A percentile compares a stretch with the other conserved stretches of the same genome.
Evolutionary conservation across 1,140 invertebrate genomes (phyloP).

Genomic region (Tribolium castaneum): DNA sequence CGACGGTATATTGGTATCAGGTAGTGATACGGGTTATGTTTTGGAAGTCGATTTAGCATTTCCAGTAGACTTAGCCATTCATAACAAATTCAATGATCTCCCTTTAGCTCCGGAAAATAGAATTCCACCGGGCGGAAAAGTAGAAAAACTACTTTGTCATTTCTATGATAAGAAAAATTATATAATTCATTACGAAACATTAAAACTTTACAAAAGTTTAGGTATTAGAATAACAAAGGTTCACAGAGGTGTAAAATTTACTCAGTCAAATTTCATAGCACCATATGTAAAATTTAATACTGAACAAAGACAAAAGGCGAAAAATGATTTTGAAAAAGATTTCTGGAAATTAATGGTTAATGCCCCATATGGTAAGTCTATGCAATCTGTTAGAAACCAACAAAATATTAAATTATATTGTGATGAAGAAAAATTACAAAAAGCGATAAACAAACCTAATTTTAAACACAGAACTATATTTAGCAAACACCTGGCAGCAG

Average conservation of each 20-base stretch:
- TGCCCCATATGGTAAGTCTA: too few species aligned
- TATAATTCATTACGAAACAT: background rate
- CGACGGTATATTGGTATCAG: constrained; percentile 24
- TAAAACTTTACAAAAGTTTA: background rate
- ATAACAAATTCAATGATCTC: background rate
- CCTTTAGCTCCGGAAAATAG: constrained; percentile 18
- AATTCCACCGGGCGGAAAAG: constrained; percentile 37
- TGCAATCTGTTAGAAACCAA: too few species aligned
- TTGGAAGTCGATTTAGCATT: constrained; percentile 39
- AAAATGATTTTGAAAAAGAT: too few species aligned
- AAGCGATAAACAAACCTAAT: too few species aligned
- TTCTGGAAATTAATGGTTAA: too few species aligned
- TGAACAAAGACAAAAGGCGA: too few species aligned
- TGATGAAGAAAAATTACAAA: too few species aligned
- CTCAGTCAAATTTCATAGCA: constrained; percentile 41
- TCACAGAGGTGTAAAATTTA: constrained; percentile 33
- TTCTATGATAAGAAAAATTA: constrained; percentile 22
- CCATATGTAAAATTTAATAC: constrained; percentile 34
- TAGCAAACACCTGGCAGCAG: background rate
- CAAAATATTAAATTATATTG: too few species aligned
- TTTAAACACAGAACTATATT: too few species aligned
- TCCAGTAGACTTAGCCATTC: constrained; percentile 30
- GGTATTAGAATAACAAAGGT: background rate
- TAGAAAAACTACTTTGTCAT: constrained; percentile 43
- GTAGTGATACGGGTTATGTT: constrained; percentile 28